These are phyloP conservation scores for Alectoris magna DNA, from an alignment of 2,797 vertebrate species.

Conservation along the genomic window DNA sequence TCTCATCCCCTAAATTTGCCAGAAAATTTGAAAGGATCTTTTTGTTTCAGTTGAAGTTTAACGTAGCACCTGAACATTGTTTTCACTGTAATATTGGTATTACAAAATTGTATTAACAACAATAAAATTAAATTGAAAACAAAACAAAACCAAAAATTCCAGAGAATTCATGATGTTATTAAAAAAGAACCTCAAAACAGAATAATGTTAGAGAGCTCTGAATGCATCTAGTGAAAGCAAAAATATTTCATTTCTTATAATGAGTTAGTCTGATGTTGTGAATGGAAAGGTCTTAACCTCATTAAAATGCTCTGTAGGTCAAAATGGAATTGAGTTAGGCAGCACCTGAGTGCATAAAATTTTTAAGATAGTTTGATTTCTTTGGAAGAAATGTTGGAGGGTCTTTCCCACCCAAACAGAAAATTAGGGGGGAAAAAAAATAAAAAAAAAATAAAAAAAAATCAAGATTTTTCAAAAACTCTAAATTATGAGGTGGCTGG, in stretches of 20 bases:
- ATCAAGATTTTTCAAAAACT: not conserved
- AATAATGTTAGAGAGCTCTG: constrained; percentile 8
- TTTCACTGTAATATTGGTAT: not conserved
- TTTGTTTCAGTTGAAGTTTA: not conserved
- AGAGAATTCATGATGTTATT: not conserved
- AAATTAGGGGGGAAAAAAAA: not conserved
- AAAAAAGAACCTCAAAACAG: not conserved
- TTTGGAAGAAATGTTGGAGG: not conserved
- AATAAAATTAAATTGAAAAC: not conserved
- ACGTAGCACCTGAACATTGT: not conserved
- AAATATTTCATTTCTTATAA: constrained; percentile 37
- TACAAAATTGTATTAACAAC: not conserved
- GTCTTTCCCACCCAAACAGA: not conserved
- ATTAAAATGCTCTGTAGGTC: constrained; percentile 54
- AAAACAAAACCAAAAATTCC: not conserved
- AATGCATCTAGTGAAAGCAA: constrained; percentile 43
- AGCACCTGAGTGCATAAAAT: constrained; percentile 9
- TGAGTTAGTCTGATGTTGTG: not conserved
- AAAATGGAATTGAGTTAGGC: not conserved
- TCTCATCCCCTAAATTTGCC: not conserved
- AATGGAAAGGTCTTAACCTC: constrained; percentile 59
- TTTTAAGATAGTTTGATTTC: constrained; percentile 43
- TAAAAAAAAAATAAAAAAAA: not conserved
- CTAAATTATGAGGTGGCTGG: not conserved
- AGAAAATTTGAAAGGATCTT: not conserved